phyloP scores from a whole-genome alignment of 2,888 invertebrate genomes.

The Chrysotoxum bicinctum region DNA sequence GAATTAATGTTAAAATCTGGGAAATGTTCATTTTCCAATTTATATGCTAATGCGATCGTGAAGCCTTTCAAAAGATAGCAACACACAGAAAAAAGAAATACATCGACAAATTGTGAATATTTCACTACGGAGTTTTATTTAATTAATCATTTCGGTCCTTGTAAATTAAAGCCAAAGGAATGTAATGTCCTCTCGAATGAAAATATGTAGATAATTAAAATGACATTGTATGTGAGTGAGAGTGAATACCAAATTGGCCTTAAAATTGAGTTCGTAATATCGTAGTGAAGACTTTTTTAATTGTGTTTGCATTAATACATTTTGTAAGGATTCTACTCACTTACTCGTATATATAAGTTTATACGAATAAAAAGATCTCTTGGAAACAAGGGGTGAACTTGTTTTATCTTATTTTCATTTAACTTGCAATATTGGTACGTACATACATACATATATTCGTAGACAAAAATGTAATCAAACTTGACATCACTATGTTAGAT shows the following conservation, averaged over 20 bases:
- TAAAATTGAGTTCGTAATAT: not conserved
- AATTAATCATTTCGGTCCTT: constrained; percentile 4
- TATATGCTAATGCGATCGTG: constrained; percentile 62
- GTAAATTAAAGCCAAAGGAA: constrained; percentile 9
- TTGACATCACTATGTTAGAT: too few relatives aligned
- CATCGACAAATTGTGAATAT: constrained; percentile 17
- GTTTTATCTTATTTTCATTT: too few relatives aligned
- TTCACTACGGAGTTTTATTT: not conserved
- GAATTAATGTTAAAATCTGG: constrained; percentile 65
- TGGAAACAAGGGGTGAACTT: too few relatives aligned
- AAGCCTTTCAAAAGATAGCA: constrained; percentile 52
- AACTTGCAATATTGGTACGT: too few relatives aligned
- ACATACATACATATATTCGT: too few relatives aligned
- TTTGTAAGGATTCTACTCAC: too few relatives aligned
- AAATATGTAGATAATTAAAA: not conserved
- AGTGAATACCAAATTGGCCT: not conserved
- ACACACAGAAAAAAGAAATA: not conserved
- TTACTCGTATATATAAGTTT: too few relatives aligned
- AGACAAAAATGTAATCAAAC: too few relatives aligned
- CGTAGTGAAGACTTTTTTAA: not conserved
- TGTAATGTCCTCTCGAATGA: not conserved
- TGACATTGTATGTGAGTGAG: not conserved
- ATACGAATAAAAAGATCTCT: too few relatives aligned
- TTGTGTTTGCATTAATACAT: too few relatives aligned
- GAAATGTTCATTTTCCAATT: constrained; percentile 66